These are phyloP conservation scores for Daphoenositta chrysoptera DNA, from an alignment of 2,113 vertebrate genomes.

Conservation along the genomic window DNA sequence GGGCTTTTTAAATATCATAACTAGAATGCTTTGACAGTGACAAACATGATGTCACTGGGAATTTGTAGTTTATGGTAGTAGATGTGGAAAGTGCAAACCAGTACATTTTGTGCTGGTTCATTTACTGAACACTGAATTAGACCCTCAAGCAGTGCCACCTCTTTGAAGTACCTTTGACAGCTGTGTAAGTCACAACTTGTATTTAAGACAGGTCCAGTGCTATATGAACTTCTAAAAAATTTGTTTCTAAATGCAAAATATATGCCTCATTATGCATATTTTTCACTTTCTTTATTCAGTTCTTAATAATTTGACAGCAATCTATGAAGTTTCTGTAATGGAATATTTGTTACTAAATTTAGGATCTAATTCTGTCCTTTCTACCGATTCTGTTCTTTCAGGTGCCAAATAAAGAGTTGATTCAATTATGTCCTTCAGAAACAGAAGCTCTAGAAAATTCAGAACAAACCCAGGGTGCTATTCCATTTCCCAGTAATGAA, in stretches of 20 bases:
- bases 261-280: neutral
- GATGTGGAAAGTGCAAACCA: neutral
- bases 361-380: neutral
- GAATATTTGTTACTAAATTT: neutral
- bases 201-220: neutral
- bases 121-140: neutral
- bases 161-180: neutral
- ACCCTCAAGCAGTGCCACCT: neutral
- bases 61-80: neutral
- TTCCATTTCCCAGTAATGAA: slow-evolving; percentile 71
- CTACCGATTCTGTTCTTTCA: slow-evolving; percentile 38
- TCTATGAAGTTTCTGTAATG: neutral
- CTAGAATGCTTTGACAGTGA: neutral
- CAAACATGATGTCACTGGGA: neutral
- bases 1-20: neutral
- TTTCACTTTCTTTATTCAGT: neutral
- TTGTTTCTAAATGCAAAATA: neutral
- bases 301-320: neutral
- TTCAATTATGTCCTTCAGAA: slow-evolving; percentile 74
- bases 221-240: neutral
- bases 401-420: slow-evolving; percentile 80
- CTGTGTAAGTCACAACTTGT: neutral
- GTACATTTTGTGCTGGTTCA: neutral
- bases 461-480: slow-evolving; percentile 65
- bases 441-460: slow-evolving; percentile 69